Evolutionary conservation across 2,113 vertebrate species (phyloP).

Genomic region (Hemiprocne comata): DNA sequence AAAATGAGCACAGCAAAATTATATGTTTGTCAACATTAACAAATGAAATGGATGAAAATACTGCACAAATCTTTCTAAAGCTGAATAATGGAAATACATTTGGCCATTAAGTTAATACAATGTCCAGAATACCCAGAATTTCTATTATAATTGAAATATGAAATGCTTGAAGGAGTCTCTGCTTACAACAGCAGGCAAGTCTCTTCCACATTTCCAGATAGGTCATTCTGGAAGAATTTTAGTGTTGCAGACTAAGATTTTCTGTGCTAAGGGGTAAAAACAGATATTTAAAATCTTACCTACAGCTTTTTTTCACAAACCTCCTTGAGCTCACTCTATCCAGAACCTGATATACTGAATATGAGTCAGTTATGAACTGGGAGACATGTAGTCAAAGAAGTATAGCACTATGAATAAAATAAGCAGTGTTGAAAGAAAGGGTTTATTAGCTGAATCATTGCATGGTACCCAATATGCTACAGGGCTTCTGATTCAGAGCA

Average conservation of each 20-base stretch:
- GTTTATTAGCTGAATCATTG: background rate
- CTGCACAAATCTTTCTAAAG: background rate
- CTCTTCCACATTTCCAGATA: background rate
- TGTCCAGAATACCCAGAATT: background rate
- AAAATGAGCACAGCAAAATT: background rate
- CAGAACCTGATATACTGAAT: background rate
- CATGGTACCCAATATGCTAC: background rate
- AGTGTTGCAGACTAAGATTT: background rate
- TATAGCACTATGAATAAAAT: background rate
- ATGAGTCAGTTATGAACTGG: background rate
- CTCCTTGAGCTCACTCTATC: background rate
- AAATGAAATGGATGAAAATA: background rate
- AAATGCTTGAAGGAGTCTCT: background rate
- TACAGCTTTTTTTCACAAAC: background rate
- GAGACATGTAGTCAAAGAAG: background rate
- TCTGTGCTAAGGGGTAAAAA: background rate
- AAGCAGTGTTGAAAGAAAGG: background rate
- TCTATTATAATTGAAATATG: background rate
- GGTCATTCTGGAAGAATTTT: background rate
- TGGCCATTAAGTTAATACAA: background rate
- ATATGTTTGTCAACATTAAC: background rate
- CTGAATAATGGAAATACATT: background rate
- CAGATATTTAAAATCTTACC: background rate
- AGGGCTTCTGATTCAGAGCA: background rate
- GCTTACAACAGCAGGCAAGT: background rate